These are phyloP conservation scores for Dicrurus megarhynchus DNA, from an alignment of 2,113 vertebrate species.

Conservation along the genomic window DNA sequence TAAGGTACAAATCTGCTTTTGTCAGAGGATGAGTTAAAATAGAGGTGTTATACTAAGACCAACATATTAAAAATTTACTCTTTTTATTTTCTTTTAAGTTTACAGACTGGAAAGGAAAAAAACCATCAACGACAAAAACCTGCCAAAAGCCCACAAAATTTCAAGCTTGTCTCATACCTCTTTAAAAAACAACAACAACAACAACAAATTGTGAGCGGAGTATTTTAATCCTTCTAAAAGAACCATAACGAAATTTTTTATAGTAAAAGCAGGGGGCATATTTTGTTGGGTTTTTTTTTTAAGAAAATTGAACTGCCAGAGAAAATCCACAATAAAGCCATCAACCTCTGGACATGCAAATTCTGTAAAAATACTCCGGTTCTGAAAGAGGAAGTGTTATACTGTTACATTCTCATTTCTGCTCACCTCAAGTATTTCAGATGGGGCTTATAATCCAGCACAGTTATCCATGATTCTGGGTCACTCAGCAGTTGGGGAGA, in stretches of 20 bases:
- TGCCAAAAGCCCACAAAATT: not conserved
- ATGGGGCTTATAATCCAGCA: not conserved
- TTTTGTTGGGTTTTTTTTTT: not conserved
- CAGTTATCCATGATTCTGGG: not conserved
- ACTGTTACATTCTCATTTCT: not conserved
- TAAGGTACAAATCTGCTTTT: not conserved
- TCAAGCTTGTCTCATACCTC: not conserved
- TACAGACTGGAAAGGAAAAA: not conserved
- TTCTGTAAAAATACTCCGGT: not conserved
- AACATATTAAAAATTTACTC: not conserved
- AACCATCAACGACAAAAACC: fast-evolving
- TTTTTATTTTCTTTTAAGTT: not conserved
- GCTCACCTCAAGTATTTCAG: not conserved
- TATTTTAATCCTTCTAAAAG: not conserved
- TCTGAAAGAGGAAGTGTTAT: not conserved
- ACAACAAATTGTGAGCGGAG: not conserved
- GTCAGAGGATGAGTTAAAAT: not conserved
- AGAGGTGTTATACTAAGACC: not conserved
- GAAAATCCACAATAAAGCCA: not conserved
- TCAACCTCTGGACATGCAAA: not conserved
- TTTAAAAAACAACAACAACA: not conserved
- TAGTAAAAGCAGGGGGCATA: not conserved
- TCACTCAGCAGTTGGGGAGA: not conserved
- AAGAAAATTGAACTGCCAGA: not conserved
- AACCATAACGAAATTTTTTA: not conserved